A percentile compares a stretch with the other conserved stretches of the same genome.
Conservation (phyloP, 2,797 vertebrate genomes). For the Catharus ustulatus region DNA sequence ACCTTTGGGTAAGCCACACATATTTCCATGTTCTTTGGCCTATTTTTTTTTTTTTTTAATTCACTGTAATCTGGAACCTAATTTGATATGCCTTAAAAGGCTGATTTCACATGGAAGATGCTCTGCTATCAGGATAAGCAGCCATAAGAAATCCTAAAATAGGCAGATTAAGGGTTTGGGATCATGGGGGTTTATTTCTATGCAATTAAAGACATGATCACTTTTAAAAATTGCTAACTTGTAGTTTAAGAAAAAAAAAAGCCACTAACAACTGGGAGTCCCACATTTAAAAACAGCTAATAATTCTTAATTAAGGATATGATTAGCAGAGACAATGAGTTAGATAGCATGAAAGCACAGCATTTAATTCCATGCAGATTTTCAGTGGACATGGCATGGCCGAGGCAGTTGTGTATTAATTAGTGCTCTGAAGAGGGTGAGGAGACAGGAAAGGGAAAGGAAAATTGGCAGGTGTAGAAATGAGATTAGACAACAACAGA, state of each 20-base stretch:
- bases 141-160: conserved; percentile 59
- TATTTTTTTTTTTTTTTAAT: neutral
- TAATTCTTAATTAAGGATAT: conserved; percentile 51
- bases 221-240: conserved; percentile 46
- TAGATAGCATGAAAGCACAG: conserved; percentile 8
- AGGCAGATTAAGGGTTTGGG: conserved; percentile 62
- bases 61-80: conserved; percentile 45
- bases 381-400: conserved; percentile 17
- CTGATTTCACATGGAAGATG: conserved; percentile 34
- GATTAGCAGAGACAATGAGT: conserved; percentile 65
- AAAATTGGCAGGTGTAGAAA: conserved; percentile 70
- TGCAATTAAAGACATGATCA: conserved; percentile 51
- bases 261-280: neutral
- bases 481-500: conserved; percentile 62
- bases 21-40: conserved; percentile 16
- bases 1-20: conserved; percentile 29
- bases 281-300: conserved; percentile 38
- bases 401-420: conserved; percentile 58
- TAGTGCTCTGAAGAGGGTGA: conserved; percentile 37
- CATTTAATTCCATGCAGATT: conserved; percentile 42
- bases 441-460: conserved; percentile 8
- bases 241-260: conserved; percentile 16
- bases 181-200: conserved; percentile 58
- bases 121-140: conserved; percentile 42
- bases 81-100: conserved; percentile 32